Percentiles rank a stretch among this genome's conserved stretches.
Conservation (phyloP, 2,888 invertebrate genomes). For the Platycnemis pennipes region DNA sequence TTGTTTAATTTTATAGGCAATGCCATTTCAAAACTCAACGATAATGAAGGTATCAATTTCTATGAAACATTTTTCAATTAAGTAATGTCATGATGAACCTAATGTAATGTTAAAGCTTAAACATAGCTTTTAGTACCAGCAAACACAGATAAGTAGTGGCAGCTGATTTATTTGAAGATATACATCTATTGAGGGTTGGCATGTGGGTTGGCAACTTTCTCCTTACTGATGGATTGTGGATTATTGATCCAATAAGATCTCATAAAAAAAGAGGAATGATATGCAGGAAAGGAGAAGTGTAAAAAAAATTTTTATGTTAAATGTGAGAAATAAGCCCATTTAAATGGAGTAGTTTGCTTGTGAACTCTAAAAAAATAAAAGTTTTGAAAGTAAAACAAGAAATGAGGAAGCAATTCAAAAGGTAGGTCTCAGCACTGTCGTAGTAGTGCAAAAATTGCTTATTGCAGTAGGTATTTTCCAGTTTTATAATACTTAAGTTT, state of each 20-base stretch:
- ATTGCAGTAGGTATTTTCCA: slow-evolving; percentile 16
- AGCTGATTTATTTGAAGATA: slow-evolving; percentile 12
- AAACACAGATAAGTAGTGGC: slow-evolving; percentile 8
- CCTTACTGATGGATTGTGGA: slow-evolving; percentile 2
- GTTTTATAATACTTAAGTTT: neutral
- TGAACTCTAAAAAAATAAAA: neutral
- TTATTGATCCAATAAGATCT: neutral
- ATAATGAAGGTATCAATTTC: slow-evolving; percentile 35
- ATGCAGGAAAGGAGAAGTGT: slow-evolving; percentile 17
- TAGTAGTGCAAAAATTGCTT: slow-evolving; percentile 14
- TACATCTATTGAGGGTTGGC: slow-evolving; percentile 8
- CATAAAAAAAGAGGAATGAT: neutral
- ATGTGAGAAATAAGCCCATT: neutral
- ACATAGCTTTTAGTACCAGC: slow-evolving; percentile 27
- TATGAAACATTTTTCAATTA: slow-evolving; percentile 21
- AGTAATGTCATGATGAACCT: slow-evolving; percentile 31
- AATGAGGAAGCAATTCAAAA: slow-evolving; percentile 32
- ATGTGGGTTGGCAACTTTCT: slow-evolving; percentile 17
- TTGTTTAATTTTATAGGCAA: slow-evolving; percentile 39
- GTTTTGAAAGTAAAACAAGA: slow-evolving; percentile 22
- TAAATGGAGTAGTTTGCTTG: neutral
- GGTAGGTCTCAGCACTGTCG: slow-evolving; percentile 28
- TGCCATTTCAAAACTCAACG: slow-evolving; percentile 36
- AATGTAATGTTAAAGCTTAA: neutral
- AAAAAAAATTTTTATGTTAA: neutral